Evolutionary conservation across 2,888 invertebrate genomes (phyloP).

Genomic region (Ormyrus labotus): DNA sequence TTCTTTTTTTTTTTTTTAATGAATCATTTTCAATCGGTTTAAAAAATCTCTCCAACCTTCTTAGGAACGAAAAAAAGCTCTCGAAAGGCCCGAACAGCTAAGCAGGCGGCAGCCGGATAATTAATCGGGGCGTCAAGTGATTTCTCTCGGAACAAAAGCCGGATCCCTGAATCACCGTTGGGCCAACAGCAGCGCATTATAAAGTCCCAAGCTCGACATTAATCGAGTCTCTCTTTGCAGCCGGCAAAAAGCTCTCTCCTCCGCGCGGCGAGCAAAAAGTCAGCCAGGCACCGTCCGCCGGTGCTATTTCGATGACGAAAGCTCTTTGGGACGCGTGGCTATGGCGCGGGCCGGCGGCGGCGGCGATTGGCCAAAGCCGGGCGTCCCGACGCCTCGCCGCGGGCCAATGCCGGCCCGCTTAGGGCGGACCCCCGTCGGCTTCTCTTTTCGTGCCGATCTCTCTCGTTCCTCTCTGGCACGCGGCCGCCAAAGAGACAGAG

Average conservation of each 20-base stretch:
- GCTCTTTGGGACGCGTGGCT: conserved; percentile 12
- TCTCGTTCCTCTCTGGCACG: conserved; percentile 7
- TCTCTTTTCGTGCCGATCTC: conserved; percentile 31
- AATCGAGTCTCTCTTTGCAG: neutral
- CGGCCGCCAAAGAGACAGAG: conserved; percentile 1
- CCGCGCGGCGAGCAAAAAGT: neutral
- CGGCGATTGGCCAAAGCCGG: conserved; percentile 41
- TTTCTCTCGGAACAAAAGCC: neutral
- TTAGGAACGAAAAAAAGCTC: too few relatives aligned
- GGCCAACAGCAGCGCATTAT: neutral
- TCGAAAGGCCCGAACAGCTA: too few relatives aligned
- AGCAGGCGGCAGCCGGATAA: too few relatives aligned
- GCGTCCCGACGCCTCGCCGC: conserved; percentile 43
- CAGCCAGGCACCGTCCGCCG: neutral
- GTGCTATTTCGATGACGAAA: conserved; percentile 38
- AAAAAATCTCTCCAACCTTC: too few relatives aligned
- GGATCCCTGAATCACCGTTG: neutral
- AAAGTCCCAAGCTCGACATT: neutral
- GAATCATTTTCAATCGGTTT: too few relatives aligned
- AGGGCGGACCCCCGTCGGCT: conserved; percentile 30
- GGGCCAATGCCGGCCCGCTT: conserved; percentile 29
- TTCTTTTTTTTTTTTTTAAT: too few relatives aligned
- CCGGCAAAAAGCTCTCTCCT: neutral
- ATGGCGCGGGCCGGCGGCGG: conserved; percentile 26
- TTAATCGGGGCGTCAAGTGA: too few relatives aligned